These are phyloP conservation scores for Mylabris phalerata DNA, from an alignment of 1,140 invertebrate species.

Conservation along the genomic window DNA sequence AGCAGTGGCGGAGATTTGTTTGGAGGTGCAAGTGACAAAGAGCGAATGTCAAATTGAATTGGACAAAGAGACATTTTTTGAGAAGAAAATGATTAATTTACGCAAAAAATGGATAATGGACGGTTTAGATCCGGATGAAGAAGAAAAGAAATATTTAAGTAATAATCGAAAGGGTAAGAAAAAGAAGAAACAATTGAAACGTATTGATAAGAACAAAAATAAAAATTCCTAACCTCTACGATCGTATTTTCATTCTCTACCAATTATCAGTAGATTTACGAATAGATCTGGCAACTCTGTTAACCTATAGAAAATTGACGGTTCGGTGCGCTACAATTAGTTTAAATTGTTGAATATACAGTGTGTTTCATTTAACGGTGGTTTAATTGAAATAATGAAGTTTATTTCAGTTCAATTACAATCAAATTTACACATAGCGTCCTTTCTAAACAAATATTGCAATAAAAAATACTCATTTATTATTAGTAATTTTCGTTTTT, in stretches of 20 bases:
- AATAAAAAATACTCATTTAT: slow-evolving; percentile 29
- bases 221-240: not conserved
- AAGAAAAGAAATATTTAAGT: slow-evolving; percentile 52
- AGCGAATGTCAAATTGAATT: slow-evolving; percentile 87
- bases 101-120: slow-evolving; percentile 80
- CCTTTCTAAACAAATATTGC: slow-evolving; percentile 33
- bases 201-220: slow-evolving; percentile 17
- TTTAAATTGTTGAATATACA: too few relatives aligned
- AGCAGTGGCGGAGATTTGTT: slow-evolving; percentile 79
- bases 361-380: too few relatives aligned
- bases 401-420: slow-evolving; percentile 23
- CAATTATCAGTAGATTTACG: too few relatives aligned
- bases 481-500: too few relatives aligned
- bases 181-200: slow-evolving; percentile 33
- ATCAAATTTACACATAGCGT: slow-evolving; percentile 38
- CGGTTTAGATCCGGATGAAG: slow-evolving; percentile 72
- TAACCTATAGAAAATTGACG: too few relatives aligned
- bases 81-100: slow-evolving; percentile 80
- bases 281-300: too few relatives aligned
- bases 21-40: slow-evolving; percentile 83
- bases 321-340: too few relatives aligned
- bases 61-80: slow-evolving; percentile 87
- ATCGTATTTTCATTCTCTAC: too few relatives aligned
- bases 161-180: slow-evolving; percentile 47
- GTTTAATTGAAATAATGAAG: too few relatives aligned